Conservation (phyloP, 2,888 invertebrate genomes). For the Agrotis segetum region DNA sequence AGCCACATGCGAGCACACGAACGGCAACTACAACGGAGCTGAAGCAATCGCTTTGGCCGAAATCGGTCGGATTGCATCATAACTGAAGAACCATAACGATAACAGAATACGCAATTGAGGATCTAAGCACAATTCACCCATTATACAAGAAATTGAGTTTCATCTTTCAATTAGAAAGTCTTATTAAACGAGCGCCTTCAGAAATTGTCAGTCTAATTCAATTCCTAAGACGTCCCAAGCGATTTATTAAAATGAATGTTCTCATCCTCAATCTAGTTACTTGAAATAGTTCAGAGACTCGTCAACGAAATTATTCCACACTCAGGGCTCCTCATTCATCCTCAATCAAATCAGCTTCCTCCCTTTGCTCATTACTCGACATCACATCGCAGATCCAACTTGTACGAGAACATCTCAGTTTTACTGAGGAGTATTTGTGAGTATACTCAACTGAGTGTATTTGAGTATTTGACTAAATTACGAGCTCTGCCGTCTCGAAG, state of each 20-base stretch:
- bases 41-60: no score
- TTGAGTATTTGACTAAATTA: conserved; percentile 69
- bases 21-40: no score
- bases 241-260: conserved; percentile 54
- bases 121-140: no score
- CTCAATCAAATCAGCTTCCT: conserved; percentile 50
- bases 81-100: neutral
- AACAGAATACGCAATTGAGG: neutral
- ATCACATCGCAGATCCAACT: conserved; percentile 45
- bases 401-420: conserved; percentile 47
- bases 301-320: conserved; percentile 55
- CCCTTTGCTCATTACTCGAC: conserved; percentile 53
- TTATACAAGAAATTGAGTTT: conserved; percentile 8
- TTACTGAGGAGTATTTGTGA: conserved; percentile 44
- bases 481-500: conserved; percentile 55
- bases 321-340: conserved; percentile 47
- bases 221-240: conserved; percentile 34
- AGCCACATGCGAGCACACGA: no score
- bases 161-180: conserved; percentile 13
- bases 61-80: no score
- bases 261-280: conserved; percentile 48
- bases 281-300: conserved; percentile 52
- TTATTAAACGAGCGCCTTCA: conserved; percentile 18
- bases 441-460: conserved; percentile 46
- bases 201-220: conserved; percentile 39